Base-by-base conservation (phyloP, 2,797 vertebrate genomes). In the Coluber constrictor region DNA sequence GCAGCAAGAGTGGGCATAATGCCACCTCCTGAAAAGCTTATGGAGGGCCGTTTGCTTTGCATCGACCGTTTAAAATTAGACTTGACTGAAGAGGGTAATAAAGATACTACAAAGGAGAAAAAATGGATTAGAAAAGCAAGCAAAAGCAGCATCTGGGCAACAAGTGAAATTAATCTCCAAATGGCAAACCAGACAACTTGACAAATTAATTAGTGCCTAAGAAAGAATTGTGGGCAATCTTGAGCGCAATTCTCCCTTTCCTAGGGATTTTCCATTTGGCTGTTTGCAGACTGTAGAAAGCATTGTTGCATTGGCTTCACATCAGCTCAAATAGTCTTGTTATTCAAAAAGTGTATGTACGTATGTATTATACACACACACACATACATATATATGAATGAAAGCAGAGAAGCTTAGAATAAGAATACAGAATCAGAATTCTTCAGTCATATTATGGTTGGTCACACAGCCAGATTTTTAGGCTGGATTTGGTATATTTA, bases 151-250 rank as follows among this genome's bases (percentile, higher is more conserved):
- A 55, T 29, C 20, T 27, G 32, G 55, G 10, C 11, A 89, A n/a
- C n/a, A 51, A 12, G 18, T 43, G 25, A 63, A 43, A 90, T 16
- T 86, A 27, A 90, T 90, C 29, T 25, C 43, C 57, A 79, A 89
- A 74, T 60, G 5, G 23, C 16, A 18, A 57, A 54, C 25, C 1
- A 6, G 37, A 54, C 27, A 29, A 29, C 51, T 47, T 93, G 63
- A 94, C 57, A 95, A 88, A 57, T 29, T 61, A 79, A 66, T 29
- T 18, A 23, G 16, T 56, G 29, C 13, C 55, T 43, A 56, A 91
- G 20, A 86, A 20, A 37, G 9, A 91, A 54, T 27, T 5, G 4
- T 86, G 92, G 16, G 16, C 94, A 95, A 29, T 92, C 60, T 95
- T 92, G 56, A 89, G 61, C 55, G 0, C 37, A 94, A 55, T 92